Percentiles rank a stretch among this genome's conserved stretches.
These are phyloP conservation scores for Albula glossodonta DNA, from an alignment of 2,113 vertebrate species.

Conservation along the genomic window DNA sequence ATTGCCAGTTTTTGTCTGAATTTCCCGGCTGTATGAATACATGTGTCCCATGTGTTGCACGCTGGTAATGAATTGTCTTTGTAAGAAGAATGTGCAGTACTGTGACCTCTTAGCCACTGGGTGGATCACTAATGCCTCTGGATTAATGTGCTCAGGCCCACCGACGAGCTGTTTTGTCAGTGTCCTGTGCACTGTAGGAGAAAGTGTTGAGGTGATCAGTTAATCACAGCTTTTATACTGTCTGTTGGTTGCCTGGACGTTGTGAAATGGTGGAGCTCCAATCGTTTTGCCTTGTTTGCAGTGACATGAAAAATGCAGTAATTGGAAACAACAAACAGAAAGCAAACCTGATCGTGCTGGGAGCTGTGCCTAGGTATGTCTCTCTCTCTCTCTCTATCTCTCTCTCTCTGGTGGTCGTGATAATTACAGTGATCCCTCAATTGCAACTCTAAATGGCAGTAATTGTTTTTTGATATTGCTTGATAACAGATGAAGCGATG, in stretches of 20 bases:
- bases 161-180: background rate
- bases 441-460: no score
- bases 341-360: slow-evolving; percentile 98
- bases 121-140: background rate
- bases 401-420: slow-evolving; percentile 59
- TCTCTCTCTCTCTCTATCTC: slow-evolving; percentile 55
- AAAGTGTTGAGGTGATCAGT: background rate
- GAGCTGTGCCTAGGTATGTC: slow-evolving; percentile 92
- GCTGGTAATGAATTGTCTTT: background rate
- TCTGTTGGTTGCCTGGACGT: background rate
- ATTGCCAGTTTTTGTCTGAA: background rate
- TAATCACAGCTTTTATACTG: background rate
- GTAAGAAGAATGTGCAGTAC: background rate
- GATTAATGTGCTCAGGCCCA: background rate
- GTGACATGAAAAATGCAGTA: slow-evolving; percentile 99
- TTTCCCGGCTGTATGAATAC: background rate
- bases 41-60: background rate
- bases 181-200: background rate
- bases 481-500: background rate
- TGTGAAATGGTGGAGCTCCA: background rate
- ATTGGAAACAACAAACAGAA: slow-evolving; percentile 99
- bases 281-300: slow-evolving; percentile 62
- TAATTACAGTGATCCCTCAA: no score
- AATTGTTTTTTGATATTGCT: background rate
- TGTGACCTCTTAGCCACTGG: background rate